These are phyloP conservation scores for Arvicola amphibius DNA, from an alignment of 2,797 vertebrate species.

Conservation along the genomic window DNA sequence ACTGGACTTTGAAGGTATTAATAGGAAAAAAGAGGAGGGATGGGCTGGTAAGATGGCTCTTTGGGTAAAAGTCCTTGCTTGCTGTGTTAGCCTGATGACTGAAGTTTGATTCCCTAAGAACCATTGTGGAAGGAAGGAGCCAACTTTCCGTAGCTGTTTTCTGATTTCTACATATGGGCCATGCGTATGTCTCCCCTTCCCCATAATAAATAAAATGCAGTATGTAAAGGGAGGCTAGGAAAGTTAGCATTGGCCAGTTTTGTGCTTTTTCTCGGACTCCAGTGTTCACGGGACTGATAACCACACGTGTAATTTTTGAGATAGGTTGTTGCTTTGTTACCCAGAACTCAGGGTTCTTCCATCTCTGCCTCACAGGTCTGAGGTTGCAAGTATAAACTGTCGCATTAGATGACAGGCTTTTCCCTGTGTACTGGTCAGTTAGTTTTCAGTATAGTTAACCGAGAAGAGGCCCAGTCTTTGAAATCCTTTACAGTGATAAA, in stretches of 20 bases:
- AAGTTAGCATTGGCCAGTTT: neutral
- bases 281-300: neutral
- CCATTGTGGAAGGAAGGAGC: neutral
- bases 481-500: neutral
- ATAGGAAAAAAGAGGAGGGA: neutral
- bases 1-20: neutral
- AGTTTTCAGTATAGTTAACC: neutral
- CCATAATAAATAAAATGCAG: neutral
- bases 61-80: neutral
- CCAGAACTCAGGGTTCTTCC: neutral
- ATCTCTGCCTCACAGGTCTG: neutral
- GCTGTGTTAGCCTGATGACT: neutral
- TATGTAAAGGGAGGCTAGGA: neutral
- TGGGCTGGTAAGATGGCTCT: neutral
- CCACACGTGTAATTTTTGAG: neutral
- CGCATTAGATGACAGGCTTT: neutral
- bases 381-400: neutral
- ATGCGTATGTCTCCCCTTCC: neutral
- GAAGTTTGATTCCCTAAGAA: neutral
- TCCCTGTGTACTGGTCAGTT: neutral
- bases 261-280: neutral
- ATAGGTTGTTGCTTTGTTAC: neutral
- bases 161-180: neutral
- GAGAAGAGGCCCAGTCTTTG: neutral
- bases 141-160: neutral